A percentile compares a stretch with the other conserved stretches of the same genome.
These are phyloP conservation scores for Drosophila monieri DNA, from an alignment of 2,888 invertebrate genomes.

Conservation along the genomic window DNA sequence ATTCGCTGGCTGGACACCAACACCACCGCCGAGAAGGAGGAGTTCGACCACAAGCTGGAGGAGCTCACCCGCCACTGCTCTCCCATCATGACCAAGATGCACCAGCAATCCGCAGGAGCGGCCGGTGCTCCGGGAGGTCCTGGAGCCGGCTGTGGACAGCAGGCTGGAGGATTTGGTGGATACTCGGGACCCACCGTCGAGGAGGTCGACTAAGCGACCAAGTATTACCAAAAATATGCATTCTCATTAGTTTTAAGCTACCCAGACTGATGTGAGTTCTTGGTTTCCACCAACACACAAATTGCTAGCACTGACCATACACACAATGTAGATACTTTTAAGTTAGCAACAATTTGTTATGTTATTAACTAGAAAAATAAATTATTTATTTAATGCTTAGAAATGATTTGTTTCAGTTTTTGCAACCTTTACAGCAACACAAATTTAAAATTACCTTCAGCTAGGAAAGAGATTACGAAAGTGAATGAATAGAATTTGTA, in stretches of 20 bases:
- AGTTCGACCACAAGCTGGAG: constrained; percentile 86
- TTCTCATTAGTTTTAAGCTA: constrained; percentile 11
- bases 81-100: constrained; percentile 85
- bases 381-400: not conserved
- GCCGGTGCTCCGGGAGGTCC: constrained; percentile 14
- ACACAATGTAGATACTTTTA: constrained; percentile 10
- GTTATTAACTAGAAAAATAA: constrained; percentile 15
- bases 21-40: constrained; percentile 90
- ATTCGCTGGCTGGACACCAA: constrained; percentile 91
- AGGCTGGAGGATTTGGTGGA: constrained; percentile 87
- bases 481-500: too few species aligned
- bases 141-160: constrained; percentile 83
- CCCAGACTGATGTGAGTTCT: constrained; percentile 23
- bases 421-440: too few species aligned
- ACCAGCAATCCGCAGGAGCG: constrained; percentile 63
- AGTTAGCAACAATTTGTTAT: constrained; percentile 25
- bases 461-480: too few species aligned
- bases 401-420: too few species aligned
- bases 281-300: constrained; percentile 6
- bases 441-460: too few species aligned
- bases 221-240: not conserved
- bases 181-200: constrained; percentile 82
- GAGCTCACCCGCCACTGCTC: constrained; percentile 82
- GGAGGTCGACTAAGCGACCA: constrained; percentile 56
- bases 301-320: not conserved